Evolutionary conservation across 2,797 vertebrate species (phyloP).

Genomic region (Chiloscyllium punctatum): DNA sequence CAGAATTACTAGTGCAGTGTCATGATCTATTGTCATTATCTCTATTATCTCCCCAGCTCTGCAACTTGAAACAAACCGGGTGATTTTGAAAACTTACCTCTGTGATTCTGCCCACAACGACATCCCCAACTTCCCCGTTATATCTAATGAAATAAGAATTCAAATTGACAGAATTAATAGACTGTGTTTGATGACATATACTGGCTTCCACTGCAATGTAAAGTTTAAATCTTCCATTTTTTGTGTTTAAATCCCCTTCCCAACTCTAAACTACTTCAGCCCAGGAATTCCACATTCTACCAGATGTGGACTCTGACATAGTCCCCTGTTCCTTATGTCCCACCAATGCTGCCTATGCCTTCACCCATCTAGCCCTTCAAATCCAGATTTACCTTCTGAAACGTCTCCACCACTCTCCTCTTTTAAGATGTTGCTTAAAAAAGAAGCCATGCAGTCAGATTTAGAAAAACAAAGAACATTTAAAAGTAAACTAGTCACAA

Average conservation of each 20-base stretch:
- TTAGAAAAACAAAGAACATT: too few relatives aligned
- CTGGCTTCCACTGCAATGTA: neutral
- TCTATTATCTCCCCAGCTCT: neutral
- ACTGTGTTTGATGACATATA: too few relatives aligned
- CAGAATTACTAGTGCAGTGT: too few relatives aligned
- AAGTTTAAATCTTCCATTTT: neutral
- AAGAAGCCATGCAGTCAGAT: too few relatives aligned
- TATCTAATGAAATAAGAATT: conserved; percentile 61
- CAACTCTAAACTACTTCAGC: neutral
- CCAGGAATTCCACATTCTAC: neutral
- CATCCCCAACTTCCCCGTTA: conserved; percentile 95
- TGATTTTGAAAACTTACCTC: conserved; percentile 65
- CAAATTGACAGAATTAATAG: neutral
- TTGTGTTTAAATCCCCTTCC: neutral
- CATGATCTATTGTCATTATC: too few relatives aligned
- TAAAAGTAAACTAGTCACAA: too few relatives aligned
- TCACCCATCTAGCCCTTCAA: neutral
- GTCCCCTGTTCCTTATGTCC: neutral
- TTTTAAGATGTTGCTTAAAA: neutral
- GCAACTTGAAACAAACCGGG: neutral
- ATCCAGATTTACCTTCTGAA: neutral
- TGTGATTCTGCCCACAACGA: conserved; percentile 89
- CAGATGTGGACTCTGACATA: neutral
- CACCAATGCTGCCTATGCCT: neutral
- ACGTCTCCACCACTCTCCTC: neutral